Evolutionary conservation across 2,797 vertebrate genomes (phyloP).

Genomic region (Myotis findleyi): DNA sequence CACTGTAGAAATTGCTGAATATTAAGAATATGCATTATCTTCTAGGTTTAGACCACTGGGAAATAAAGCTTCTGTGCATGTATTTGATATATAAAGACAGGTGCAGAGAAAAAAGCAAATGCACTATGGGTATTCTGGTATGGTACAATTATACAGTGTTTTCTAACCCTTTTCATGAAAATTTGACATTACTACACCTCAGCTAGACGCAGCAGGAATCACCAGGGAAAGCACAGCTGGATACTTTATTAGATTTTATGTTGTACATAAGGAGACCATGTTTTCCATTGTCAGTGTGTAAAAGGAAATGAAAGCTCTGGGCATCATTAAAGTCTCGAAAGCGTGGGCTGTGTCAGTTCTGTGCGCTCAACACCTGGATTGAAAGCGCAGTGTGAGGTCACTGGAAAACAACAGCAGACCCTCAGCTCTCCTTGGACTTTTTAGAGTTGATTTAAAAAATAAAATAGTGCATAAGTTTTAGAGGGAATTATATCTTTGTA

Average conservation of each 20-base stretch:
- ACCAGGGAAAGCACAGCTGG: slow-evolving; percentile 89
- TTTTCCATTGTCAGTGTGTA: slow-evolving; percentile 88
- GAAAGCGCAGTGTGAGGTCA: slow-evolving; percentile 84
- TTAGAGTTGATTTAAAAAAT: slow-evolving; percentile 36
- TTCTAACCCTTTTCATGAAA: slow-evolving; percentile 78
- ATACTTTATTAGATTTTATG: slow-evolving; percentile 90
- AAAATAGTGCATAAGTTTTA: background rate
- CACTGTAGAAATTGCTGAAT: slow-evolving; percentile 67
- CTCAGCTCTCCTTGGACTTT: slow-evolving; percentile 69
- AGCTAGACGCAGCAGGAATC: slow-evolving; percentile 77
- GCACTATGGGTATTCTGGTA: slow-evolving; percentile 56
- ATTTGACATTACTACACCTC: slow-evolving; percentile 81
- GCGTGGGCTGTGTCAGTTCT: slow-evolving; percentile 82
- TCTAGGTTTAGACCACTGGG: slow-evolving; percentile 75
- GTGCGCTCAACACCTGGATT: slow-evolving; percentile 86
- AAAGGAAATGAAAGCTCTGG: slow-evolving; percentile 90
- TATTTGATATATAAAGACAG: slow-evolving; percentile 74
- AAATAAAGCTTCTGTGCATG: slow-evolving; percentile 71
- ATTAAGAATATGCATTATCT: slow-evolving; percentile 82
- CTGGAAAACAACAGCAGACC: slow-evolving; percentile 82
- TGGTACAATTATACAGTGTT: slow-evolving; percentile 76
- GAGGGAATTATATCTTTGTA: slow-evolving; percentile 22
- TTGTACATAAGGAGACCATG: slow-evolving; percentile 88
- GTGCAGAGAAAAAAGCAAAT: slow-evolving; percentile 60
- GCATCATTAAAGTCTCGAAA: slow-evolving; percentile 88